Evolutionary conservation across 2,797 vertebrate genomes (phyloP), one percentile per base, ranked within the genome.

Genomic region (Acanthurus lineatus): DNA sequence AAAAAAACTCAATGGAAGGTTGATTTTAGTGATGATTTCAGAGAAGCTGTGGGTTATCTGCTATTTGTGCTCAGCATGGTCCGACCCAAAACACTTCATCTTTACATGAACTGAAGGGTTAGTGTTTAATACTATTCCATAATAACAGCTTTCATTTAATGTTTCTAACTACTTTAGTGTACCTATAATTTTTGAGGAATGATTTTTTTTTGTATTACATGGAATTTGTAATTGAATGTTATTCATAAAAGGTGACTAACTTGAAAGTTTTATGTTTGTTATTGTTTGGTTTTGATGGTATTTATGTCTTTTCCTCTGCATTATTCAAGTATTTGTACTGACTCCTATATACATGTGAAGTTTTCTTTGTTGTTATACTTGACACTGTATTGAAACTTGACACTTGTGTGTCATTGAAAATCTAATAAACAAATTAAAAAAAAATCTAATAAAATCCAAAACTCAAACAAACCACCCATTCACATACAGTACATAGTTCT

Each of bases 401-500:
- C 15, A 47, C 16, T 6, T 16, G 45, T 47, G 45, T 47, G 45
- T 20, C 10, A n/a, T 51, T 51, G 49, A 51, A 51, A 51, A 51
- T 51, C 49, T 51, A 19, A 49, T n/a, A n/a, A 51, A 51, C n/a
- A 51, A 51, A 51, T 16, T 1, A 9, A 0, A n/a, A n/a, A n/a
- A 3, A 10, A 9, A 20, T 35, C 5, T 35, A 35, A 35, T 35
- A 51, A 51, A 51, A n/a, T 3, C 8, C 11, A 47, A 47, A 16
- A 5, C 87, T 42, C 84, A 84, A 93, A 91, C 69, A 61, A 81
- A 91, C 74, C 88, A 88, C 75, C 84, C 69, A 38, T 84, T 90
- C 85, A 87, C 87, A 73, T 91, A 93, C 90, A 92, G 91, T 90
- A 92, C 89, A 87, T 89, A 81, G 85, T 86, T 92, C 58, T 91